Percentiles rank a stretch among this genome's conserved stretches.
These are phyloP conservation scores for Cairina moschata DNA, from an alignment of 2,113 vertebrate species.

Conservation along the genomic window DNA sequence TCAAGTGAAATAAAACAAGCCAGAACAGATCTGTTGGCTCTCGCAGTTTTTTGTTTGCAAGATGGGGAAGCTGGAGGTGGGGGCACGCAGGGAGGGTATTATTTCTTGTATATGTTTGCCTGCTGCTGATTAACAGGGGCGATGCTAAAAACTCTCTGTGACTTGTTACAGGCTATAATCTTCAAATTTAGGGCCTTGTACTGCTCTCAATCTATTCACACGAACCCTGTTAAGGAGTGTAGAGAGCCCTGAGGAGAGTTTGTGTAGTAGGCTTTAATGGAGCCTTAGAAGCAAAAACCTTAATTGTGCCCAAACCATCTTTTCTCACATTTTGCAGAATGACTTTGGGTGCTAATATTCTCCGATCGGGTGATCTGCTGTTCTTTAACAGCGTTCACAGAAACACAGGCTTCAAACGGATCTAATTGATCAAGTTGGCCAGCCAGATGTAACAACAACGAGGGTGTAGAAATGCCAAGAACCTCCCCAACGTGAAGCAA, in stretches of 20 bases:
- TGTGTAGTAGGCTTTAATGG: not conserved
- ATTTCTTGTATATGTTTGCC: constrained; percentile 36
- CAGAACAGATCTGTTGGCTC: constrained; percentile 46
- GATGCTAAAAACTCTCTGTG: not conserved
- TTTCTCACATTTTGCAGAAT: constrained; percentile 2
- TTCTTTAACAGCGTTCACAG: not conserved
- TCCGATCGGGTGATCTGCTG: not conserved
- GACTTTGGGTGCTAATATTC: not conserved
- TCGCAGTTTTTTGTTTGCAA: constrained; percentile 30
- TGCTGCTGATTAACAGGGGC: not conserved
- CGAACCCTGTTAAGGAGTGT: not conserved
- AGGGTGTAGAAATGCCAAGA: not conserved
- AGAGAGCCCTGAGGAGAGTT: not conserved
- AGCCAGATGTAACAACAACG: not conserved
- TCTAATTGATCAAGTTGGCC: not conserved
- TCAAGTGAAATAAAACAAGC: constrained; percentile 57
- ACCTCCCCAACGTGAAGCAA: not conserved
- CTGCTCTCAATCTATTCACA: constrained; percentile 1
- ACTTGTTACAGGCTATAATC: constrained; percentile 11
- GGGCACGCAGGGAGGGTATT: not conserved
- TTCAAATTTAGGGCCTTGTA: constrained; percentile 14
- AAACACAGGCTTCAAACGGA: not conserved
- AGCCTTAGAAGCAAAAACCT: constrained; percentile 6
- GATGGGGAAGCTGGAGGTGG: not conserved
- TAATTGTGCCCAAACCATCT: not conserved